Evolutionary conservation across 2,113 vertebrate genomes (phyloP).

Genomic region (Eudyptes chrysolophus): DNA sequence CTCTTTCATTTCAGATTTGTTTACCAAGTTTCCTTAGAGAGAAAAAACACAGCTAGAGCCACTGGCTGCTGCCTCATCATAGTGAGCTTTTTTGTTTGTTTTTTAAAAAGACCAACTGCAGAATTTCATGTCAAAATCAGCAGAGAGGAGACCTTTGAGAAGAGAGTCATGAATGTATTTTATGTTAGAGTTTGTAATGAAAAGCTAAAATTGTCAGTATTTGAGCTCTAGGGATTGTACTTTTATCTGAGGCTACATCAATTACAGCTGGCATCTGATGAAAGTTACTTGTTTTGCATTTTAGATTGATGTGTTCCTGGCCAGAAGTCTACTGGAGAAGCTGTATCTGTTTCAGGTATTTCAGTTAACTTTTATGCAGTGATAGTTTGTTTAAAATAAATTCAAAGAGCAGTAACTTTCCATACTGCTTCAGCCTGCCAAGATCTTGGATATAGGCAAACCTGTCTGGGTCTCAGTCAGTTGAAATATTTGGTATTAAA

Average conservation of each 20-base stretch:
- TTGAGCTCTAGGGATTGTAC: background rate
- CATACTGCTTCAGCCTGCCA: background rate
- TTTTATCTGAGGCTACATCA: background rate
- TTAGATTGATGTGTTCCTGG: slow-evolving; percentile 94
- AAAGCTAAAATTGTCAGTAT: background rate
- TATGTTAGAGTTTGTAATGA: background rate
- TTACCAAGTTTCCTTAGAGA: background rate
- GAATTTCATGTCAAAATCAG: background rate
- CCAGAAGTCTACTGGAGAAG: slow-evolving; percentile 95
- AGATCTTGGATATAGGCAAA: background rate
- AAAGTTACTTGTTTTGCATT: background rate
- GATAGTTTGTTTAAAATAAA: background rate
- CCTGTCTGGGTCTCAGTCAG: background rate
- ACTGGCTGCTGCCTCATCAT: background rate
- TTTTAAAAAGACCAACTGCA: background rate
- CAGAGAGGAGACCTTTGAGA: background rate
- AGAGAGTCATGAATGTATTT: background rate
- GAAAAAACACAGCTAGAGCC: background rate
- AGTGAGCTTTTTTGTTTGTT: background rate
- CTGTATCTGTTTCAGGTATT: slow-evolving; percentile 97
- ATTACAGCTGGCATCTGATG: background rate
- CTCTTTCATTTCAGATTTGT: background rate
- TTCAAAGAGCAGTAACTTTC: background rate
- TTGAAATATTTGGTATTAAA: background rate
- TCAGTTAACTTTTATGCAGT: background rate